phyloP scores from a whole-genome alignment of 2,797 vertebrate genomes.

The Hyperoplus lanceolatus region DNA sequence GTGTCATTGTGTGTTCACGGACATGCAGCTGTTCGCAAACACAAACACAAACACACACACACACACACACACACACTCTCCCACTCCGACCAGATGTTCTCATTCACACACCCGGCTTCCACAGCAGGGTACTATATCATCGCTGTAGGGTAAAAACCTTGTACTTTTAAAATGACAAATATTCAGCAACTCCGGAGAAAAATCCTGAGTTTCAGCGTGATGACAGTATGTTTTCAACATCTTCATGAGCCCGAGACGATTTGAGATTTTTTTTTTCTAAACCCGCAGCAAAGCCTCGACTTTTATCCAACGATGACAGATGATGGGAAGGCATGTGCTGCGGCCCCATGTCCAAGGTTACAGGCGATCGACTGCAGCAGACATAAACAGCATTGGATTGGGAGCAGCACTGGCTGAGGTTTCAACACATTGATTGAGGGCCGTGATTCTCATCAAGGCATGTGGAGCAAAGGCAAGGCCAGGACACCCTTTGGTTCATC shows the following conservation, averaged over 20 bases:
- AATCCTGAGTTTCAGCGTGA: neutral
- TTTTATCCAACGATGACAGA: slow-evolving; percentile 30
- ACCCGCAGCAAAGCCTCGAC: slow-evolving; percentile 7
- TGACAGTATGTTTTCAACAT: slow-evolving; percentile 45
- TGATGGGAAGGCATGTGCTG: slow-evolving; percentile 25
- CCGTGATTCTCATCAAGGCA: slow-evolving; percentile 59
- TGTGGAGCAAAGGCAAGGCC: slow-evolving; percentile 63
- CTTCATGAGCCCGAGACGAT: slow-evolving; percentile 6
- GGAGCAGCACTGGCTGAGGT: slow-evolving; percentile 47
- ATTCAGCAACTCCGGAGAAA: slow-evolving; percentile 57
- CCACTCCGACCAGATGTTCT: slow-evolving; percentile 71
- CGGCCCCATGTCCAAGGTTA: slow-evolving; percentile 64
- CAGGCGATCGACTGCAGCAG: slow-evolving; percentile 55
- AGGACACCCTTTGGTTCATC: slow-evolving; percentile 18
- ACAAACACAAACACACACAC: slow-evolving; percentile 46
- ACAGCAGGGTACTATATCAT: slow-evolving; percentile 71
- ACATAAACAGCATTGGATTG: slow-evolving; percentile 70
- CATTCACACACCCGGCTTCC: slow-evolving; percentile 66
- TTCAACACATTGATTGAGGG: slow-evolving; percentile 66
- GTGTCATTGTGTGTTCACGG: slow-evolving; percentile 68
- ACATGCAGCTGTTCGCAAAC: slow-evolving; percentile 70
- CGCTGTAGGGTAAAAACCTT: slow-evolving; percentile 57
- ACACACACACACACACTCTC: slow-evolving; percentile 56
- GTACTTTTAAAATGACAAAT: slow-evolving; percentile 64
- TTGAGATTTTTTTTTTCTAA: neutral